phyloP scores from a whole-genome alignment of 2,113 vertebrate genomes.

The Telmatochromis bifrenatus region DNA sequence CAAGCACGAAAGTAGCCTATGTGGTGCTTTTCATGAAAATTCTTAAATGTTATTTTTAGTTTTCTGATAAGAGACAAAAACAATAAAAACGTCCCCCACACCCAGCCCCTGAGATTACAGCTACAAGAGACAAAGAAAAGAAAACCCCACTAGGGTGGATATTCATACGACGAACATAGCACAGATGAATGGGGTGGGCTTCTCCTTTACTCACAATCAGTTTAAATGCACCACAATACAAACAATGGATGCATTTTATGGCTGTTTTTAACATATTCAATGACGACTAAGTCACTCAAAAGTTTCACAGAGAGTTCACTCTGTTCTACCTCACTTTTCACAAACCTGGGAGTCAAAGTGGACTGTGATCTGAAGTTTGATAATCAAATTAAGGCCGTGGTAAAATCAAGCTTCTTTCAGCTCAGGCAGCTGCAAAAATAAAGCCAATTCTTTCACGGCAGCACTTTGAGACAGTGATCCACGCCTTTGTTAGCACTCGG shows the following conservation, averaged over 20 bases:
- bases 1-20: rapidly evolving
- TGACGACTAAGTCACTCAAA: not conserved
- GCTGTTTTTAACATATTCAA: not conserved
- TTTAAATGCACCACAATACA: not conserved
- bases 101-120: not conserved
- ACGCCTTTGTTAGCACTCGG: no score
- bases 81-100: not conserved
- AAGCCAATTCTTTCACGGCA: no score
- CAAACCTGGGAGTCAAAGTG: no score
- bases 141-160: not conserved
- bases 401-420: no score
- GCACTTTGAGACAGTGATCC: no score
- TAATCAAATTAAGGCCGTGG: no score
- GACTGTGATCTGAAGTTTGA: no score
- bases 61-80: not conserved
- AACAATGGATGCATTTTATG: not conserved
- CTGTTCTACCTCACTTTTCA: not conserved
- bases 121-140: not conserved
- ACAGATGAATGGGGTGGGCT: not conserved
- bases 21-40: not conserved
- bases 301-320: not conserved
- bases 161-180: rapidly evolving
- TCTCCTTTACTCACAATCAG: not conserved
- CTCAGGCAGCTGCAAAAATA: no score
- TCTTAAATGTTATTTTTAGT: not conserved